Evolutionary conservation across 2,888 invertebrate species (phyloP), one percentile per base, ranked within the genome.

Genomic region (Drosophila aldrichi): DNA sequence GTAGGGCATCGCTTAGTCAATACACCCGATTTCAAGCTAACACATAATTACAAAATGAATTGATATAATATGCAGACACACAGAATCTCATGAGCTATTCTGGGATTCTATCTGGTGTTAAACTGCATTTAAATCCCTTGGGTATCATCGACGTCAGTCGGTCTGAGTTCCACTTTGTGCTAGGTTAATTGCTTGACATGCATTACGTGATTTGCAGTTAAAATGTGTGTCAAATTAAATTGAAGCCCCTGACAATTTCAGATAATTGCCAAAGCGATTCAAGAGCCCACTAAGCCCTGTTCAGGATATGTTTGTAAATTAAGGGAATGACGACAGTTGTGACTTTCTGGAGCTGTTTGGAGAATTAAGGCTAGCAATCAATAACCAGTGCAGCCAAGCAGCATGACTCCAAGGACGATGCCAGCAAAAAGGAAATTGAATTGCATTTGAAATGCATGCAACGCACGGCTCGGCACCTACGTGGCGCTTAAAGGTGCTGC

Each of bases 381-480:
- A 79, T 79, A 79, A 62, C 56, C 56, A 62, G 58, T 56, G 60
- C 48, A 77, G 10, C 58, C 52, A 62, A 46, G 71, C 52, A 48
- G 51, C 29, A 38, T 54, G 48, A n/a, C 44, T 25, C 25, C 40
- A 29, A 40, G 72, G 60, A 59, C 64, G 63, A 20, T 43, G 36
- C n/a, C 43, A 64, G 54, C 54, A 18, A 60, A 62, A 56, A 64
- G 78, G 66, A 84, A 86, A 84, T 88, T 74, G 76, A 78, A 88
- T 81, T 86, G 89, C 87, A 88, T 88, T 88, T 64, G 41, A 60
- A 88, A 88, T 79, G 75, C 82, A 82, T 70, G 78, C 75, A 71
- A 70, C 65, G 61, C 65, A 70, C 68, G 60, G 51, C 73, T 46
- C 25, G 49, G 49, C 61, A 20, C 43, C 75, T 58, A 68, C 62